These are phyloP conservation scores for Phalacrocorax aristotelis DNA, from an alignment of 2,113 vertebrate genomes.

Conservation along the genomic window DNA sequence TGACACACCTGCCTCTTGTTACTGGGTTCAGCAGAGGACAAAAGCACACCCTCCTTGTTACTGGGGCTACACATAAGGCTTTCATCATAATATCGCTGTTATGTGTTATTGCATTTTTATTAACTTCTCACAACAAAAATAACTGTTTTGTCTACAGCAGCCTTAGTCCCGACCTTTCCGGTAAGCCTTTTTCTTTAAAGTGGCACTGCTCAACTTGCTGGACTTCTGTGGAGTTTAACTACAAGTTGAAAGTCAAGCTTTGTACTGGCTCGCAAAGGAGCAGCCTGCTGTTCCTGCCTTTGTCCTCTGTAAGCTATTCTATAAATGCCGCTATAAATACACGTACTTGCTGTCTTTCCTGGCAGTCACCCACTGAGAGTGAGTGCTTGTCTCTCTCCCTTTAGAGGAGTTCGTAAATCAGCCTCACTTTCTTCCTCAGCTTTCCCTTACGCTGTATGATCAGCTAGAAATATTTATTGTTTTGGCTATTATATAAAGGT, in stretches of 20 bases:
- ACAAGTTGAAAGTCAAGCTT: not conserved
- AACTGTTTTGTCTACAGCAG: not conserved
- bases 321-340: not conserved
- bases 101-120: accelerated
- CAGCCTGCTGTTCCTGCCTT: not conserved
- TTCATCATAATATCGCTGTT: accelerated
- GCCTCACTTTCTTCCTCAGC: not conserved
- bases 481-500: not conserved
- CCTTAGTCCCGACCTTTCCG: accelerated
- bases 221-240: not conserved
- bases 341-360: not conserved
- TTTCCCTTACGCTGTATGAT: not conserved
- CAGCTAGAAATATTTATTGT: not conserved
- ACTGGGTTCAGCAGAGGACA: no score
- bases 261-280: not conserved
- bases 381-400: not conserved
- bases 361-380: not conserved
- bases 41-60: accelerated
- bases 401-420: not conserved
- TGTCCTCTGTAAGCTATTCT: not conserved
- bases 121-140: not conserved
- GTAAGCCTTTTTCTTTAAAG: not conserved
- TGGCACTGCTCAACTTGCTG: not conserved
- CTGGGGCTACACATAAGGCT: accelerated
- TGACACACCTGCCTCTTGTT: accelerated